Evolutionary conservation across 2,888 invertebrate genomes (phyloP).

Genomic region (Copidosoma aretas): DNA sequence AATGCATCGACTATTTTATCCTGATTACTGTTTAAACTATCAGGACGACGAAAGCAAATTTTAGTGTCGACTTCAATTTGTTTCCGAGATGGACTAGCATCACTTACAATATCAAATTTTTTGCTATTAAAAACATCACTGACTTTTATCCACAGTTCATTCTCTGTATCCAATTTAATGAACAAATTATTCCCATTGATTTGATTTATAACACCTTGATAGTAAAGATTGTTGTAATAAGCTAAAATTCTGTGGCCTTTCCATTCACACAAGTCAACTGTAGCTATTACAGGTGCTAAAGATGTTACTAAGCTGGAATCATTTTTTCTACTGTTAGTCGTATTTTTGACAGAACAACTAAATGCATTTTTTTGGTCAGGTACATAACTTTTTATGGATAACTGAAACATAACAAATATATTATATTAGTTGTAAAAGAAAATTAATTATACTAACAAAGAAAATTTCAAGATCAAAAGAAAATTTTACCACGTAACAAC

Average conservation of each 20-base stretch:
- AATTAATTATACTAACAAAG: neutral
- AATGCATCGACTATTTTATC: constrained; percentile 66
- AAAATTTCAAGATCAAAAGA: too few relatives aligned
- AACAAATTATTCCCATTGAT: constrained; percentile 75
- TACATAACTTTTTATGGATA: constrained; percentile 55
- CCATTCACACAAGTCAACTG: constrained; percentile 86
- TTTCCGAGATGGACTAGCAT: constrained; percentile 86
- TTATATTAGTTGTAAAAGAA: constrained; percentile 3
- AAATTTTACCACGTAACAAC: too few relatives aligned
- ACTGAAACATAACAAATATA: constrained; percentile 43
- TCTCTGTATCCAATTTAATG: constrained; percentile 83
- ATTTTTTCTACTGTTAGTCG: constrained; percentile 52
- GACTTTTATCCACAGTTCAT: constrained; percentile 74
- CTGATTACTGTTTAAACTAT: constrained; percentile 67
- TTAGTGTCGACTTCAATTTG: constrained; percentile 80
- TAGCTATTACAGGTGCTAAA: neutral
- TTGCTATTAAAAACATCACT: constrained; percentile 80
- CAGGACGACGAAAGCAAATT: constrained; percentile 75
- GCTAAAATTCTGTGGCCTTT: constrained; percentile 90
- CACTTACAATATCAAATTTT: constrained; percentile 88
- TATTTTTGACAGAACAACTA: constrained; percentile 67
- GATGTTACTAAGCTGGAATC: constrained; percentile 52
- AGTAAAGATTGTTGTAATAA: constrained; percentile 78
- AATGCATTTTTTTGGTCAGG: constrained; percentile 67
- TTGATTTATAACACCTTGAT: constrained; percentile 86